These are phyloP conservation scores for Rhynchophorus ferrugineus DNA, from an alignment of 1,140 invertebrate genomes.

Conservation along the genomic window DNA sequence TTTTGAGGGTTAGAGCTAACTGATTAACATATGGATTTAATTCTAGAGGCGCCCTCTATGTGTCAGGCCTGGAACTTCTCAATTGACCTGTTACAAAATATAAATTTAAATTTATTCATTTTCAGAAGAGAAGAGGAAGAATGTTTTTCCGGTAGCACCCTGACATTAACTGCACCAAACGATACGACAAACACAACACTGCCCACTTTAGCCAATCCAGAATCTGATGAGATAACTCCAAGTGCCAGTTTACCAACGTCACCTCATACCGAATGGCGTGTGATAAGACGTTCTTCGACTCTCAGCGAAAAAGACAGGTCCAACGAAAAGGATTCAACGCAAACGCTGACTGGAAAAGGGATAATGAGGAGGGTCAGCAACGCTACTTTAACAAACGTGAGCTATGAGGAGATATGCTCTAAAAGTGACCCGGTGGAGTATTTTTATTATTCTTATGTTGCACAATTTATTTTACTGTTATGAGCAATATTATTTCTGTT, in stretches of 20 bases:
- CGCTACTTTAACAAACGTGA: slow-evolving; percentile 51
- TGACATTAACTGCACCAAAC: slow-evolving; percentile 31
- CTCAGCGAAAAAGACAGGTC: slow-evolving; percentile 34
- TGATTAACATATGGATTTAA: too few relatives aligned
- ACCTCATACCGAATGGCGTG: slow-evolving; percentile 32
- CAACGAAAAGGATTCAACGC: slow-evolving; percentile 29
- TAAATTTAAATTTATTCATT: too few relatives aligned
- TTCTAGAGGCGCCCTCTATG: too few relatives aligned
- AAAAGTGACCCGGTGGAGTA: slow-evolving; percentile 40
- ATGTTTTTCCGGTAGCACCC: slow-evolving; percentile 29
- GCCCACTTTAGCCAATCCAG: slow-evolving; percentile 17
- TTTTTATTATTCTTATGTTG: slow-evolving; percentile 17
- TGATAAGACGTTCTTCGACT: slow-evolving; percentile 29
- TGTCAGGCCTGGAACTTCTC: too few relatives aligned
- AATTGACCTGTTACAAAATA: too few relatives aligned
- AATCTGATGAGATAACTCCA: slow-evolving; percentile 34
- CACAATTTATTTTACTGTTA: background rate
- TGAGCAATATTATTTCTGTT: background rate
- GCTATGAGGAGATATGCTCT: slow-evolving; percentile 33
- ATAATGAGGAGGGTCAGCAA: slow-evolving; percentile 38
- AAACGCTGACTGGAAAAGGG: slow-evolving; percentile 16
- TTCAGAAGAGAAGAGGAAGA: slow-evolving; percentile 33
- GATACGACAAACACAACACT: slow-evolving; percentile 23
- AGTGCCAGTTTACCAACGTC: slow-evolving; percentile 40
- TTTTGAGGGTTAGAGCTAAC: too few relatives aligned